Conservation (phyloP, 2,797 vertebrate genomes). For the Monodelphis domestica region DNA sequence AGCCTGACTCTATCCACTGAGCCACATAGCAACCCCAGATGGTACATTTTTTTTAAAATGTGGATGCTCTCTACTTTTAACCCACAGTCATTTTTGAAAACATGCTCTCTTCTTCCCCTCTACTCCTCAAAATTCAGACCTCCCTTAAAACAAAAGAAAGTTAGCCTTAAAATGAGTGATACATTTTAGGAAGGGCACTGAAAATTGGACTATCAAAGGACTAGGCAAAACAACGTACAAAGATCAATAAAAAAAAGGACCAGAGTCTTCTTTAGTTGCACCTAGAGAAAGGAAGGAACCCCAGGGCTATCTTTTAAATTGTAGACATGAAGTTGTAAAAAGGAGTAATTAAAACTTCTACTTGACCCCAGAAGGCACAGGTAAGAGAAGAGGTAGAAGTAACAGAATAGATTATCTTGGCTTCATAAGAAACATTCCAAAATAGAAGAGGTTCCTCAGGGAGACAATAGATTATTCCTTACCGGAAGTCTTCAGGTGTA, state of each 20-base stretch:
- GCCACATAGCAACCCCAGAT: no score
- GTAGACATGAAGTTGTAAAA: neutral
- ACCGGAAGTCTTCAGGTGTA: neutral
- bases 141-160: neutral
- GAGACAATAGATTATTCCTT: neutral
- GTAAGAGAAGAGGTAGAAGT: neutral
- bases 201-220: neutral
- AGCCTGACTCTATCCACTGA: no score
- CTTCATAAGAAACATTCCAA: neutral
- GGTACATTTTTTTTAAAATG: neutral
- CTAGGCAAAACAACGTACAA: neutral
- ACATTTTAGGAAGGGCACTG: neutral
- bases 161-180: neutral
- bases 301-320: neutral
- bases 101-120: neutral
- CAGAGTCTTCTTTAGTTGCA: neutral
- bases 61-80: neutral
- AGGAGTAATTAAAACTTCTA: neutral
- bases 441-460: neutral
- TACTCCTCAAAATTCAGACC: neutral
- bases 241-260: neutral
- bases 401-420: neutral
- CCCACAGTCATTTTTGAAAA: neutral
- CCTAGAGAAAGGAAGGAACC: neutral
- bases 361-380: neutral